Conservation (phyloP, 2,888 invertebrate species). For the Temnothorax ravouxi region DNA sequence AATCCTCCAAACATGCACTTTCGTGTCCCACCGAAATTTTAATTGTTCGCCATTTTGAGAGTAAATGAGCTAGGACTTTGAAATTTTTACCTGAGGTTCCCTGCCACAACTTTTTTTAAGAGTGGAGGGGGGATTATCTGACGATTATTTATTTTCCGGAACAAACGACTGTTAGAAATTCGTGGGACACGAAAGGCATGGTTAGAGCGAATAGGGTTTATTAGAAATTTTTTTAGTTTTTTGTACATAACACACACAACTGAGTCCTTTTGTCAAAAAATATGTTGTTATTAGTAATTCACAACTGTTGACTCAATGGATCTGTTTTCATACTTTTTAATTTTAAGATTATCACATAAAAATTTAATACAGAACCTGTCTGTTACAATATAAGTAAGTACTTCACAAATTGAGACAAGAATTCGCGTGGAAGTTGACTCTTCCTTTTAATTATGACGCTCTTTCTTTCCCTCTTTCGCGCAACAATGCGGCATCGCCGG, state of each 20-base stretch:
- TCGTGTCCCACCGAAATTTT: no score
- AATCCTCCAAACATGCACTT: no score
- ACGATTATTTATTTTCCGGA: no score
- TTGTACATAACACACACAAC: neutral
- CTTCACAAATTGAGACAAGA: conserved; percentile 20
- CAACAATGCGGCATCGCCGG: conserved; percentile 19
- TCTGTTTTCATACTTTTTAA: neutral
- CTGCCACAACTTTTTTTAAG: no score
- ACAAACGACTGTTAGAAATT: no score
- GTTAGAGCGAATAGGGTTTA: no score
- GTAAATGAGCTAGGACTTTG: no score
- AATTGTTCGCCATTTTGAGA: no score
- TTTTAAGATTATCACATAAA: neutral
- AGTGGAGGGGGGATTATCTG: no score
- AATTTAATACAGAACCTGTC: neutral
- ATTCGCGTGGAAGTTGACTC: conserved; percentile 56
- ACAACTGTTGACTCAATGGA: neutral
- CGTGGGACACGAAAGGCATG: no score
- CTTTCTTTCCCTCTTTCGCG: conserved; percentile 14
- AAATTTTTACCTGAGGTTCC: no score
- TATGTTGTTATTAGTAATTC: neutral
- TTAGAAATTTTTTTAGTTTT: no score
- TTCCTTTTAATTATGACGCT: conserved; percentile 59
- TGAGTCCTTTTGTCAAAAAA: neutral
- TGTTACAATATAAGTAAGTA: neutral